phyloP scores from a whole-genome alignment of 2,113 vertebrate species.

The Uria aalge region DNA sequence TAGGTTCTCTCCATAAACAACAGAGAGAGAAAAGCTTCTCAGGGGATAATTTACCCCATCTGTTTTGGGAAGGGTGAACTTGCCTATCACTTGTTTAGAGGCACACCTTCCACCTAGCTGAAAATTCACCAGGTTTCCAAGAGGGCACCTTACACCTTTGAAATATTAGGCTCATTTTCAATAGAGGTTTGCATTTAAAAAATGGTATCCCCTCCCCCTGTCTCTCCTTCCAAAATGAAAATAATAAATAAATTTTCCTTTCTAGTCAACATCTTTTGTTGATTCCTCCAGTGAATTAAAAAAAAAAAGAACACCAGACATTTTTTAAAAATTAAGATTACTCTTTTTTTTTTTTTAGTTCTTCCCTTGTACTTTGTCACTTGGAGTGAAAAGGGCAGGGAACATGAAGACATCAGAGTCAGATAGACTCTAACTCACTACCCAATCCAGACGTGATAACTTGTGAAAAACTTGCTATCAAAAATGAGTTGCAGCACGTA shows the following conservation, averaged over 20 bases:
- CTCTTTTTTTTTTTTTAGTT: not conserved
- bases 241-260: not conserved
- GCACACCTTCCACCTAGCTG: not conserved
- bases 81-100: not conserved
- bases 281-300: not conserved
- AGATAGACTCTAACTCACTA: not conserved
- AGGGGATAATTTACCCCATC: not conserved
- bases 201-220: not conserved
- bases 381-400: not conserved
- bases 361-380: not conserved
- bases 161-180: not conserved
- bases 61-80: not conserved
- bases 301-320: accelerated
- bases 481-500: not conserved
- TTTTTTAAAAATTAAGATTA: not conserved
- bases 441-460: not conserved
- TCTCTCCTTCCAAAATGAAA: not conserved
- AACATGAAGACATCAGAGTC: not conserved
- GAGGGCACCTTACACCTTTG: not conserved
- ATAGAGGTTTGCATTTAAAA: not conserved
- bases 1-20: not conserved
- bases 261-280: not conserved
- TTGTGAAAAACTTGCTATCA: not conserved
- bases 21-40: not conserved
- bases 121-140: not conserved